Conservation (phyloP, 2,113 vertebrate species). For the Solenodon paradoxus region DNA sequence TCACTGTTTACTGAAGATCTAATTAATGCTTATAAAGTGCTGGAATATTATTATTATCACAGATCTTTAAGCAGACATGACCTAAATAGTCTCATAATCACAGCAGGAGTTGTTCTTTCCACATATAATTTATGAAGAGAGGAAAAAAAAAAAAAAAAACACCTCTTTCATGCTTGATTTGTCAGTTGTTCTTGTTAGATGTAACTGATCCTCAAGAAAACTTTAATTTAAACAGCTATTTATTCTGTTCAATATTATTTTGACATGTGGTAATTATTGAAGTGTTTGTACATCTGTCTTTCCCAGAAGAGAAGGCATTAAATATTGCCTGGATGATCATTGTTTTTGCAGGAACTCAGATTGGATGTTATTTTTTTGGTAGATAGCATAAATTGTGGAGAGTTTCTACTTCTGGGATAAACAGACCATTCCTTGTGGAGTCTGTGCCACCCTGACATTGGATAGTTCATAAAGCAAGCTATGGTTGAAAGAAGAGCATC, state of each 20-base stretch:
- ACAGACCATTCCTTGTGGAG: not conserved
- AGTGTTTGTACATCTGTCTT: constrained; percentile 56
- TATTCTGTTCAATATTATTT: constrained; percentile 65
- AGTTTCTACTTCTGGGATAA: not conserved
- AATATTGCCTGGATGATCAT: constrained; percentile 43
- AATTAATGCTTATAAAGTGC: constrained; percentile 52
- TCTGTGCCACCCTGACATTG: not conserved
- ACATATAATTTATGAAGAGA: constrained; percentile 56
- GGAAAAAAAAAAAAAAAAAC: constrained; percentile 25
- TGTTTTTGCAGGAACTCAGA: constrained; percentile 18
- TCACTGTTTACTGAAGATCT: constrained; percentile 1
- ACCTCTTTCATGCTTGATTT: constrained; percentile 25
- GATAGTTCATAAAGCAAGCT: constrained; percentile 7
- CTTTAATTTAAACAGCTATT: constrained; percentile 61
- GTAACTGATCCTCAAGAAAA: constrained; percentile 30
- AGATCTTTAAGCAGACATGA: constrained; percentile 48
- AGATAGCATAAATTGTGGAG: not conserved
- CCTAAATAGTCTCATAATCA: constrained; percentile 42
- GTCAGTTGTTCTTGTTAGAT: constrained; percentile 32
- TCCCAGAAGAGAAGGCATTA: constrained; percentile 52
- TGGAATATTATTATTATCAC: constrained; percentile 41
- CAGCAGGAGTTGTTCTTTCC: constrained; percentile 33
- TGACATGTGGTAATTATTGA: constrained; percentile 58
- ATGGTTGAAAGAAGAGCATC: not conserved
- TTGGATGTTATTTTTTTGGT: constrained; percentile 10